These are phyloP conservation scores for Nudaria mundana DNA, from an alignment of 2,888 invertebrate species.

Conservation along the genomic window DNA sequence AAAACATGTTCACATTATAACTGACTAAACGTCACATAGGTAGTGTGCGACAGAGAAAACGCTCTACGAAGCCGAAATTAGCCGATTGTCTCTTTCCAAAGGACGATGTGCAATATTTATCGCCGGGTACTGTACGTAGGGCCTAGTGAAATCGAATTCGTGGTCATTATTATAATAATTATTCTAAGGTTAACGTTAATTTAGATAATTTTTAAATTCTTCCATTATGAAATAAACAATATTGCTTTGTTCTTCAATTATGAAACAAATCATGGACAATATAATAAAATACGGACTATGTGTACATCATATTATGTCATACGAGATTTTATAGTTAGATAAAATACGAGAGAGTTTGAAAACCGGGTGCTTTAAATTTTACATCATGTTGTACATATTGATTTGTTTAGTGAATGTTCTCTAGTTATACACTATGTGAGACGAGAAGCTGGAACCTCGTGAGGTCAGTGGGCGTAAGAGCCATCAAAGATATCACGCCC, in stretches of 20 bases:
- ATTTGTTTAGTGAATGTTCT: conserved; percentile 72
- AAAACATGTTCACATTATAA: too few species aligned
- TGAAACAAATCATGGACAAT: conserved; percentile 70
- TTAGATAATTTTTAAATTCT: conserved; percentile 71
- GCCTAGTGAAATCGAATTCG: conserved; percentile 78
- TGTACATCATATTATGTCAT: conserved; percentile 58
- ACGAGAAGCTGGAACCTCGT: conserved; percentile 35
- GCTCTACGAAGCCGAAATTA: too few species aligned
- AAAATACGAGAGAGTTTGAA: conserved; percentile 78
- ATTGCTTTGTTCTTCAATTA: conserved; percentile 66
- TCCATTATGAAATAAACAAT: conserved; percentile 63
- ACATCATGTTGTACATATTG: conserved; percentile 75
- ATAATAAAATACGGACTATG: conserved; percentile 64
- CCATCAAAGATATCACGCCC: too few species aligned
- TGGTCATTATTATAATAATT: conserved; percentile 68
- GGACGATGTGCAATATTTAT: too few species aligned
- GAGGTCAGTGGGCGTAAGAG: too few species aligned
- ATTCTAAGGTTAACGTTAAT: conserved; percentile 63
- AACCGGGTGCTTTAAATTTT: conserved; percentile 81
- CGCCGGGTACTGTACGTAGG: too few species aligned
- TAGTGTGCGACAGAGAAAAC: too few species aligned
- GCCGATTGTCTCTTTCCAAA: too few species aligned
- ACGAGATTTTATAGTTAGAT: conserved; percentile 72
- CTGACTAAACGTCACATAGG: too few species aligned
- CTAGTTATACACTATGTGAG: conserved; percentile 58